A percentile compares a stretch with the other conserved stretches of the same genome.
phyloP scores from a whole-genome alignment of 2,888 invertebrate species.

The Creontiades dilutus region DNA sequence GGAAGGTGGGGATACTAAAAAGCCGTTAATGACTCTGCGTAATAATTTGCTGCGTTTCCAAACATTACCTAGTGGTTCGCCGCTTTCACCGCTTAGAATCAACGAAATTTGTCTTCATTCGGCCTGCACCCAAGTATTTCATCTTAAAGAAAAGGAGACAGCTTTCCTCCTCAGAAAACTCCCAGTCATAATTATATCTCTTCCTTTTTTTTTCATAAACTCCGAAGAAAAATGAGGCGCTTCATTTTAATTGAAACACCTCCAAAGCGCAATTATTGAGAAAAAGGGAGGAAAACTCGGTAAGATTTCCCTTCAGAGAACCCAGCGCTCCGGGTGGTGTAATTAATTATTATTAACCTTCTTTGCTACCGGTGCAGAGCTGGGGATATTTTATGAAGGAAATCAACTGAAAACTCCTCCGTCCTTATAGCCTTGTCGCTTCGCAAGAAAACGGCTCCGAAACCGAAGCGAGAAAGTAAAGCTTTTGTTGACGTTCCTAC shows the following conservation, averaged over 20 bases:
- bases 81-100: no score
- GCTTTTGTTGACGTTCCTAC: slow-evolving; percentile 51
- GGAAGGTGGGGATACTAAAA: no score
- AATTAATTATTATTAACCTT: slow-evolving; percentile 39
- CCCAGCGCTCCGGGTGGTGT: background rate
- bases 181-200: slow-evolving; percentile 21
- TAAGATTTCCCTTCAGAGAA: slow-evolving; percentile 17
- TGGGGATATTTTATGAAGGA: slow-evolving; percentile 22
- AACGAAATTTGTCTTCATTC: no score
- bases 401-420: slow-evolving; percentile 5
- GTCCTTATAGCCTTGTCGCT: background rate
- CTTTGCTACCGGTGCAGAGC: slow-evolving; percentile 13
- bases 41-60: no score
- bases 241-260: slow-evolving; percentile 27
- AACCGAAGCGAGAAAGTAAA: slow-evolving; percentile 35
- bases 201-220: background rate
- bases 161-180: background rate
- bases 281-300: slow-evolving; percentile 29
- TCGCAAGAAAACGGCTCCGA: background rate
- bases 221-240: slow-evolving; percentile 7
- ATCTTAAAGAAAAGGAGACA: background rate
- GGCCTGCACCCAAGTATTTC: slow-evolving; percentile 84
- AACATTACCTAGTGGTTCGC: no score
- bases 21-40: no score
- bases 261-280: slow-evolving; percentile 39